phyloP scores from a whole-genome alignment of 2,113 vertebrate genomes.

The Perccottus glenii region DNA sequence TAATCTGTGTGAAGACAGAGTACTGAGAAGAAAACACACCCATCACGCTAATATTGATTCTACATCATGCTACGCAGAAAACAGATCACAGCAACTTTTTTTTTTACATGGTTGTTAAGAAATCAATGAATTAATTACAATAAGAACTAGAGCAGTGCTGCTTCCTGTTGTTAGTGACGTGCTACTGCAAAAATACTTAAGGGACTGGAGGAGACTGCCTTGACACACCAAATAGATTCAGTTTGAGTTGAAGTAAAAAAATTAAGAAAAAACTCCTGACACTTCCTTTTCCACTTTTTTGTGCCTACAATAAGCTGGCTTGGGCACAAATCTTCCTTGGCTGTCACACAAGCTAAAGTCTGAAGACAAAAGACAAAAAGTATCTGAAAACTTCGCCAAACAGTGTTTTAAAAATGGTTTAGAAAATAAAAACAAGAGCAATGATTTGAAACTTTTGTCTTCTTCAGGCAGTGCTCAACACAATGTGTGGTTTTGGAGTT shows the following conservation, averaged over 20 bases:
- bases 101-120: slow-evolving; percentile 14
- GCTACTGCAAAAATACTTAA: slow-evolving; percentile 28
- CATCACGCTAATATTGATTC: slow-evolving; percentile 46
- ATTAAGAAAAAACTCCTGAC: neutral
- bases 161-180: slow-evolving; percentile 60
- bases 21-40: slow-evolving; percentile 26
- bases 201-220: neutral
- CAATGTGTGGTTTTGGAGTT: slow-evolving; percentile 79
- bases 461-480: slow-evolving; percentile 77
- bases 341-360: slow-evolving; percentile 22
- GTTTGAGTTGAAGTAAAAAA: neutral
- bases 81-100: slow-evolving; percentile 48
- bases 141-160: slow-evolving; percentile 53
- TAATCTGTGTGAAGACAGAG: slow-evolving; percentile 8
- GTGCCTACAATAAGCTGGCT: neutral
- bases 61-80: slow-evolving; percentile 36
- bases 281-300: neutral
- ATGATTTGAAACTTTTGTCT: neutral
- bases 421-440: neutral
- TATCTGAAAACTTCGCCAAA: too few species aligned
- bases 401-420: neutral
- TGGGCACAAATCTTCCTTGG: slow-evolving; percentile 1
- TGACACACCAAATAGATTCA: slow-evolving; percentile 4
- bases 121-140: slow-evolving; percentile 48
- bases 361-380: slow-evolving; percentile 6